Evolutionary conservation across 2,888 invertebrate species (phyloP).

Genomic region (Willowsia nigromaculata): DNA sequence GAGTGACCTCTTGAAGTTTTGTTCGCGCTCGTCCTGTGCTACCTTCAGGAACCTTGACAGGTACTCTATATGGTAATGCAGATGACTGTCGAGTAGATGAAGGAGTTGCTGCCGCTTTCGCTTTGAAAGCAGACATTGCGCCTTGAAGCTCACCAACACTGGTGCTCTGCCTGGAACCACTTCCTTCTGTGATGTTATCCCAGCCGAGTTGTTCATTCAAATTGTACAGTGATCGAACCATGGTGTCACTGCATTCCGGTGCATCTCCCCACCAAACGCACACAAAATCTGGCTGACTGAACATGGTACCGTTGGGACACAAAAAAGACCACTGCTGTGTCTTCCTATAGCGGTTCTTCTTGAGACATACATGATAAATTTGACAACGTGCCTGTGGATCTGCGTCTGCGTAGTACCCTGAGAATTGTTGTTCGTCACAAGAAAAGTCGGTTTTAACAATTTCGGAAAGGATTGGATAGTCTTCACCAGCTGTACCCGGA

Average conservation of each 20-base stretch:
- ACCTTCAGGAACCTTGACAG: conserved; percentile 44
- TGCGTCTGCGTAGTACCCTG: conserved; percentile 78
- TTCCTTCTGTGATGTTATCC: conserved; percentile 74
- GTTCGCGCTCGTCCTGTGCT: conserved; percentile 61
- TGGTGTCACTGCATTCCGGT: conserved; percentile 70
- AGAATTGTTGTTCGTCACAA: conserved; percentile 75
- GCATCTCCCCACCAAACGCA: conserved; percentile 78
- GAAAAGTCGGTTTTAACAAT: conserved; percentile 76
- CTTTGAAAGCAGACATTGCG: conserved; percentile 58
- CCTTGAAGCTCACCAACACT: conserved; percentile 48
- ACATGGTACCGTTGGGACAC: conserved; percentile 78
- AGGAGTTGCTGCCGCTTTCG: not conserved
- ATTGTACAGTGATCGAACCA: conserved; percentile 68
- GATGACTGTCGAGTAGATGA: not conserved
- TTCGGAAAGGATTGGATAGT: conserved; percentile 75
- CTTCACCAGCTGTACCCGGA: conserved; percentile 76
- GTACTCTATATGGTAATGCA: conserved; percentile 64
- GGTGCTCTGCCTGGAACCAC: not conserved
- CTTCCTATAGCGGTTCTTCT: conserved; percentile 64
- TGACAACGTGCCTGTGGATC: conserved; percentile 76
- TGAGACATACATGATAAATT: conserved; percentile 77
- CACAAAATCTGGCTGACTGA: conserved; percentile 73
- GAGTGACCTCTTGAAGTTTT: conserved; percentile 69
- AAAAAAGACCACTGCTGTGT: conserved; percentile 77
- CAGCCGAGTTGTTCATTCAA: conserved; percentile 76